Conservation (phyloP, 2,797 vertebrate genomes). For the Enteromius trimaculatus region DNA sequence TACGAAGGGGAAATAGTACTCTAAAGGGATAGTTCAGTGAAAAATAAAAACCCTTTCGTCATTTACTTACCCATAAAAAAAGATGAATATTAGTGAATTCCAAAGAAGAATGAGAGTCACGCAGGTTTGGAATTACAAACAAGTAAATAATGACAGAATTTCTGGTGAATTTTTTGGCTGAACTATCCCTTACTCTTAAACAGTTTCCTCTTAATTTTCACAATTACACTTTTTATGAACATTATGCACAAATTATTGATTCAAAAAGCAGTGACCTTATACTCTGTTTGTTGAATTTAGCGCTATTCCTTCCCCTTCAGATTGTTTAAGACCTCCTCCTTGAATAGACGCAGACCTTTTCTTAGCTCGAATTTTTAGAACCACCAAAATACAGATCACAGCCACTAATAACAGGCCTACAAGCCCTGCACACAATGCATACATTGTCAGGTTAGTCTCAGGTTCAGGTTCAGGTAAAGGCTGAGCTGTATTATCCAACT, state of each 20-base stretch:
- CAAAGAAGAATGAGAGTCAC: neutral
- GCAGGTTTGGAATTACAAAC: neutral
- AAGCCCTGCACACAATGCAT: constrained; percentile 52
- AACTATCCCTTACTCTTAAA: neutral
- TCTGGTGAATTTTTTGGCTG: neutral
- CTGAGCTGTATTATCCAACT: neutral
- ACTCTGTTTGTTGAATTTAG: constrained; percentile 1
- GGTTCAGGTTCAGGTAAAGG: fast-evolving
- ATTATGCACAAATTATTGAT: neutral
- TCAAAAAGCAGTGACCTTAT: neutral
- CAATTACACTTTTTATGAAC: neutral
- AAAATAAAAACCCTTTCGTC: neutral
- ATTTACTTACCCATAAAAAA: neutral
- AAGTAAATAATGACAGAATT: neutral
- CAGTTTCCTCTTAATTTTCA: neutral
- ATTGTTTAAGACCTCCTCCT: neutral
- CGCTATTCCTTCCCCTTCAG: neutral
- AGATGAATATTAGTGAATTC: neutral
- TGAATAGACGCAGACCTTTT: constrained; percentile 8
- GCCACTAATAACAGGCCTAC: constrained; percentile 54
- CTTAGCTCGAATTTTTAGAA: constrained; percentile 53
- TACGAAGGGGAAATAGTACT: neutral
- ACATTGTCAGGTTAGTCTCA: neutral
- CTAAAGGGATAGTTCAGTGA: neutral
- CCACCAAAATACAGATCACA: constrained; percentile 36